A percentile compares a stretch with the other conserved stretches of the same genome.
phyloP scores from a whole-genome alignment of 2,888 invertebrate genomes.

The Eumacrocentrus americanus region DNA sequence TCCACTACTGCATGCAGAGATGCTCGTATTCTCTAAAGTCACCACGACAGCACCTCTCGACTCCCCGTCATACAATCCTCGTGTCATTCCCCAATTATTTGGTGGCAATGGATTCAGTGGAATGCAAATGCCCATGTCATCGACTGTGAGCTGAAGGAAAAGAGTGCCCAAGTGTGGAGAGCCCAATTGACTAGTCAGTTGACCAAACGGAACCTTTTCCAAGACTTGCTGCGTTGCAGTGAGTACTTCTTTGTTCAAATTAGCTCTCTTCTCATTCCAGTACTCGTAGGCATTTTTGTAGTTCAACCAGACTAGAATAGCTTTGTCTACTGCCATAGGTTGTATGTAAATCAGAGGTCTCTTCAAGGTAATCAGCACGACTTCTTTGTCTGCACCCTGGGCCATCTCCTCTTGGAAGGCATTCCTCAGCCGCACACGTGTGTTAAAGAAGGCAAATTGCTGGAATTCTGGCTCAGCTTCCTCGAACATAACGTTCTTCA shows the following conservation, averaged over 20 bases:
- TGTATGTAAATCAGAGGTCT: conserved; percentile 95
- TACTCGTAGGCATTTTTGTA: conserved; percentile 99
- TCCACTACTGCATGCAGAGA: conserved; percentile 94
- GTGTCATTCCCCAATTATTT: conserved; percentile 69
- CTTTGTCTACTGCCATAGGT: conserved; percentile 97
- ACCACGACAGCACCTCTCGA: conserved; percentile 92
- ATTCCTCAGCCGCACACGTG: conserved; percentile 83
- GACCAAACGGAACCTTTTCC: conserved; percentile 80
- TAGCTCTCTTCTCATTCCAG: conserved; percentile 96
- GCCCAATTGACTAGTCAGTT: conserved; percentile 77
- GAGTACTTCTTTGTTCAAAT: conserved; percentile 86
- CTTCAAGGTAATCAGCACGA: conserved; percentile 88
- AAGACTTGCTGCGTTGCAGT: conserved; percentile 77
- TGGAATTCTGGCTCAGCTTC: conserved; percentile 98
- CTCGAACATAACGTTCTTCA: conserved; percentile 92
- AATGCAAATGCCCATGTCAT: conserved; percentile 95
- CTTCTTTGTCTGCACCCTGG: conserved; percentile 81
- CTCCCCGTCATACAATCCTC: conserved; percentile 76
- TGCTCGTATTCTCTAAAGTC: conserved; percentile 94
- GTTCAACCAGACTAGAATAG: conserved; percentile 97
- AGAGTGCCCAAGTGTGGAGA: conserved; percentile 86
- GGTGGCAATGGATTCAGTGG: conserved; percentile 84
- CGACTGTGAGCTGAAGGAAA: conserved; percentile 92
- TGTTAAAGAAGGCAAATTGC: conserved; percentile 97
- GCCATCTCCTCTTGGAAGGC: conserved; percentile 91